Base-by-base conservation (phyloP, 2,888 invertebrate genomes). In the Drosophila lutescens region DNA sequence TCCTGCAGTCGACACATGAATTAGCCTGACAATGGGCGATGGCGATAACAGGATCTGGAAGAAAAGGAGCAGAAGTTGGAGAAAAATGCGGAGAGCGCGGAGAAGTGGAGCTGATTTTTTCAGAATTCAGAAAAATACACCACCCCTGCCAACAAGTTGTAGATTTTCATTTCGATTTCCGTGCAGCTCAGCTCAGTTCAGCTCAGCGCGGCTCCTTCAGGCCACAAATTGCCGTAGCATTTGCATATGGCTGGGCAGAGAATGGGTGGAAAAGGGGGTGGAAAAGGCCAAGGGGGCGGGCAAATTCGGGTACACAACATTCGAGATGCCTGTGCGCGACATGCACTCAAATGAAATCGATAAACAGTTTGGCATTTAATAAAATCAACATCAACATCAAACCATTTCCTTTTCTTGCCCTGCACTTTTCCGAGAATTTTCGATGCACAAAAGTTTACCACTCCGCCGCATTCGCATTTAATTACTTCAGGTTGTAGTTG, bases 1-100 rank as follows among this genome's bases (percentile, higher is more conserved):
- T 84, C 77, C 86, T 86, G 86, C 80, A 80, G 65, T 65, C 89
- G 86, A 86, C 86, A 86, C 88, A 82, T 82, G 89, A 86, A 88
- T 86, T 86, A 86, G 86, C 89, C 79, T 73, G 66, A 86, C 85
- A 88, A 86, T 88, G 55, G 74, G 59, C 47, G 49, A 17, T 49
- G 62, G 58, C 67, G 53, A 68, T 56, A 58, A 53, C 70, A 10
- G 62, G 46, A 20, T 32, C 23, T 1, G 34, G 43, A 6, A 13
- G 34, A n/a, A 10, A 17, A 15, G 38, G 46, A 46, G 61, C 32
- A 23, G 57, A 30, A 36, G 50, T 43, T 13, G 30, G 20, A 36
- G 50, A 15, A 34, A 46, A 20, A 56, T 36, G 38, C 4, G 38
- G 13, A 44, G 40, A 26, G 2, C 26, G 26, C 26, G 38, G 32